Percentiles rank a stretch among this genome's conserved stretches.
Conservation (phyloP, 2,888 invertebrate genomes). For the Xanthorhoe spadicearia region DNA sequence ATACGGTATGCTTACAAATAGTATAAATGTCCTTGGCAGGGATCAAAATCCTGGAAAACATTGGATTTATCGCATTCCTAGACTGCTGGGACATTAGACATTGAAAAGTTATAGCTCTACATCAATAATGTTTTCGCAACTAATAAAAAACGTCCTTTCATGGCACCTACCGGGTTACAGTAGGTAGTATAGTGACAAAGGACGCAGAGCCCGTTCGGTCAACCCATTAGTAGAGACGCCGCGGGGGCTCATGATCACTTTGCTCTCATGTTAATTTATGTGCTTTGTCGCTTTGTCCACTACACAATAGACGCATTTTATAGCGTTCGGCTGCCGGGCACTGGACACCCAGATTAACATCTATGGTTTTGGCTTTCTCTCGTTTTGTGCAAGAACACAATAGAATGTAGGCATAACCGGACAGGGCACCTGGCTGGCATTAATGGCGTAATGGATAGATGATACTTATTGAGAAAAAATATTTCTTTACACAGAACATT, state of each 20-base stretch:
- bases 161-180: constrained; percentile 41
- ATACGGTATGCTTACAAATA: background rate
- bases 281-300: constrained; percentile 80
- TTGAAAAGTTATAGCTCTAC: constrained; percentile 36
- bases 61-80: constrained; percentile 5
- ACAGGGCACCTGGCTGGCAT: constrained; percentile 81
- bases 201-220: constrained; percentile 57
- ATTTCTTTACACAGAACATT: constrained; percentile 1
- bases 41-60: background rate
- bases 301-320: constrained; percentile 75
- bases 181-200: constrained; percentile 43
- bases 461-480: constrained; percentile 48
- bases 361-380: constrained; percentile 79
- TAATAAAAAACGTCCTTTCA: constrained; percentile 51
- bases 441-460: constrained; percentile 67
- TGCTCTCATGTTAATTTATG: constrained; percentile 83
- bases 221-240: constrained; percentile 79
- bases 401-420: constrained; percentile 58
- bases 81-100: constrained; percentile 3
- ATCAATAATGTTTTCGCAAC: constrained; percentile 31
- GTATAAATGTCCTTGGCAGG: background rate
- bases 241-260: constrained; percentile 82
- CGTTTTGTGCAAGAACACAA: constrained; percentile 82
- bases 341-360: constrained; percentile 84
- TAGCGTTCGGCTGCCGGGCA: constrained; percentile 80